Evolutionary conservation across 2,888 invertebrate species (phyloP), one percentile per base, ranked within the genome.

Genomic region (Adelphocoris suturalis): DNA sequence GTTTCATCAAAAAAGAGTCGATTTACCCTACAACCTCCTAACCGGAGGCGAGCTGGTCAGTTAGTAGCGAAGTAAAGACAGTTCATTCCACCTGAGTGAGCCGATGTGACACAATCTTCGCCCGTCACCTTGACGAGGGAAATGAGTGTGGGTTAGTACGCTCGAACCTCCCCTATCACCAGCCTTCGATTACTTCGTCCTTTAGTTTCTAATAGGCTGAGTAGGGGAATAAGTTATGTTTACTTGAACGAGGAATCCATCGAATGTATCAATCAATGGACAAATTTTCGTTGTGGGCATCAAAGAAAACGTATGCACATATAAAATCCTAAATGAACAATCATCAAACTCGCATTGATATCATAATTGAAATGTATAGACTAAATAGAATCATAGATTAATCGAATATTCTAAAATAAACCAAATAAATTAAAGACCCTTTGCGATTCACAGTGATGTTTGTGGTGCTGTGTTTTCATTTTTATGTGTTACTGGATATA

Each of bases 131-230:
- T 78, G 46, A 28, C 23, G 37, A 4, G 37, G n/a, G 37, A 14
- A 78, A 78, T n/a, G 46, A 78, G 78, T 78, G 78, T 78, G 78
- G 46, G 37, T 78, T 76, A 23, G 23, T 76, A 76, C 37, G 28
- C 57, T 57, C 68, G 68, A 68, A 19, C 68, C 68, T 68, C 23
- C 27, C 27, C 68, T 23, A 27, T 27, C 68, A 7, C 46, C 78
- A 78, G 47, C 78, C 78, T 78, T 78, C 78, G 46, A 78, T 78
- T 78, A 78, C 78, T 16, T 78, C 47, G 46, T 37, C 78, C 78
- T 78, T 78, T 46, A 46, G 68, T 68, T 68, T 68, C 68, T 68
- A 4, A 23, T 23, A 13, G 23, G 68, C 23, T 68, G 68, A 68
- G 27, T 68, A 68, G 23, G 52, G 52, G 52, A 14, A 52, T 52